Base-by-base conservation (phyloP, 1,140 invertebrate species). In the Sarcophaga peregrina region DNA sequence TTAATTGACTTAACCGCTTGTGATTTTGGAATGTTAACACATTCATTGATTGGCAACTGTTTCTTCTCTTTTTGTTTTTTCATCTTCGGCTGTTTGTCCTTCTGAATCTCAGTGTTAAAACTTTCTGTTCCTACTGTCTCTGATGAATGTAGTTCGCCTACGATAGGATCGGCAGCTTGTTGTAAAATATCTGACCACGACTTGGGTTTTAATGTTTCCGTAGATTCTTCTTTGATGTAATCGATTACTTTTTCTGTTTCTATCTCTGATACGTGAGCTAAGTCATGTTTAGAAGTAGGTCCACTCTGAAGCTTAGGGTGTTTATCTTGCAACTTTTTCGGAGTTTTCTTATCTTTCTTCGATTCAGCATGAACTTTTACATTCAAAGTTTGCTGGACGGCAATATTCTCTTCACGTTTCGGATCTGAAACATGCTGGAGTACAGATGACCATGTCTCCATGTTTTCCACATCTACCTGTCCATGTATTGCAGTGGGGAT, bases 361-460 rank as follows among this genome's bases (percentile, higher is more conserved):
- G 54, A n/a, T n/a, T 37, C 25, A 37, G 4, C 25, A 37, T 37
- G 25, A 37, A 37, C 25, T 37, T 37, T 37, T 37, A 37, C 25
- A 37, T 37, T 37, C 25, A 37, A 37, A 37, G 25, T 37, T 37
- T 37, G 25, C 25, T 58, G 15, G 13, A n/a, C 13, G 5, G 11
- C 3, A 13, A 13, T 58, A n/a, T n/a, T 58, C 7, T 58, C 54
- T 7, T 13, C n/a, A 4, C 5, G 17, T 20, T 8, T 20, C 4
- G n/a, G n/a, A 68, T 78, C 75, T 25, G 75, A 20, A 50, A 47
- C 75, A 20, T 78, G 47, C 50, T 78, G 75, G 9, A 78, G 75
- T 52, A 78, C 25, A 37, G 47, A 78, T 20, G 75, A 78, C 75
- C 75, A 78, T 13, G 75, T 37, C 4, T 37, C 25, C 4, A 37